Conservation (phyloP, 2,888 invertebrate genomes). For the Drosophila infuscata region DNA sequence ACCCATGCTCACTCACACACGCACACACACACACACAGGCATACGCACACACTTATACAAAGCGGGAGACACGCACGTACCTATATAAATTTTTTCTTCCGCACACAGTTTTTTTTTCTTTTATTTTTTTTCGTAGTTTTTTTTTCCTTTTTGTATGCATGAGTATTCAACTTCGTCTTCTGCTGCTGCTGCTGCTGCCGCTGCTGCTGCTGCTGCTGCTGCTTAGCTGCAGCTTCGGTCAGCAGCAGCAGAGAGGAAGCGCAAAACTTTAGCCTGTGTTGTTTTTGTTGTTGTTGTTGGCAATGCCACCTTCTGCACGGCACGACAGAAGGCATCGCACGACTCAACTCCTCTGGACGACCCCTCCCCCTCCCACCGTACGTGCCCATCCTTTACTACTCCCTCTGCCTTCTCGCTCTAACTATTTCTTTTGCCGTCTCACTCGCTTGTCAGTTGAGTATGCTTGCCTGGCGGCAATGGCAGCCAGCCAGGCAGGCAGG, state of each 20-base stretch:
- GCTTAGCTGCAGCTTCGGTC: constrained; percentile 50
- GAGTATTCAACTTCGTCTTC: constrained; percentile 51
- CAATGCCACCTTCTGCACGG: constrained; percentile 57
- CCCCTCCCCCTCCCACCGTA: constrained; percentile 2
- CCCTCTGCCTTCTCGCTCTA: neutral
- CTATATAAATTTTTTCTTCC: constrained; percentile 66
- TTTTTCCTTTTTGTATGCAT: constrained; percentile 49
- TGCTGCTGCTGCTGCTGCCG: constrained; percentile 24
- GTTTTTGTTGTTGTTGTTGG: constrained; percentile 42
- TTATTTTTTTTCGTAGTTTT: neutral
- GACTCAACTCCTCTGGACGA: constrained; percentile 7
- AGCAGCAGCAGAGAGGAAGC: constrained; percentile 31
- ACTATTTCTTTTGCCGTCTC: neutral
- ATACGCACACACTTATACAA: constrained; percentile 4
- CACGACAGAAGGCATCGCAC: constrained; percentile 45
- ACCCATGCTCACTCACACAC: constrained; percentile 30
- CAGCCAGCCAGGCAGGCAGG: constrained; percentile 61
- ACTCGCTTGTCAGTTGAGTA: constrained; percentile 8
- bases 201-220: constrained; percentile 17
- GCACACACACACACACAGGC: constrained; percentile 14
- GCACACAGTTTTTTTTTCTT: constrained; percentile 63
- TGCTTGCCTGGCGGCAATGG: constrained; percentile 52
- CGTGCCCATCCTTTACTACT: neutral
- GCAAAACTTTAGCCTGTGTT: constrained; percentile 57
- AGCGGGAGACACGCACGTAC: constrained; percentile 66